Conservation (phyloP, 2,888 invertebrate genomes). For the Myopa tessellatipennis region DNA sequence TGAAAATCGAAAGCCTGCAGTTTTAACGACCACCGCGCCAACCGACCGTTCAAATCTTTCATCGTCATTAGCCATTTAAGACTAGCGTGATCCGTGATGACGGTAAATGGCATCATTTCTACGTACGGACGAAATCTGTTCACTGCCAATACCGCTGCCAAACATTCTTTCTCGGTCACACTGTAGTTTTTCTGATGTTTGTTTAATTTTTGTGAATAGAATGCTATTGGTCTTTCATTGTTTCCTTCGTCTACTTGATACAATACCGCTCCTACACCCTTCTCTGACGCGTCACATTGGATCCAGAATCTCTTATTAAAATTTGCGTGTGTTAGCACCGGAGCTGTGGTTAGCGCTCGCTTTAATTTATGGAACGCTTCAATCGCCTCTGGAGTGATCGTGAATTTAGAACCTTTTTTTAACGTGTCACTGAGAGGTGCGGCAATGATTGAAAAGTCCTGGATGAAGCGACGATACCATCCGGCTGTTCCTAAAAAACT, state of each 20-base stretch:
- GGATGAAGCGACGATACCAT: slow-evolving; percentile 3
- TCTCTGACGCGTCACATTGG: too few relatives aligned
- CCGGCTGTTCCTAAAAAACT: slow-evolving; percentile 9
- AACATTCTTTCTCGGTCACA: not conserved
- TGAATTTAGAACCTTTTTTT: too few relatives aligned
- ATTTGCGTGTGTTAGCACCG: too few relatives aligned
- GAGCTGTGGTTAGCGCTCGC: too few relatives aligned
- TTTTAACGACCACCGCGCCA: not conserved
- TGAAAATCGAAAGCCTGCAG: not conserved
- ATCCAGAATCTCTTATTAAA: too few relatives aligned
- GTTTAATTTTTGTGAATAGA: not conserved
- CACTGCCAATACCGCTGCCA: not conserved
- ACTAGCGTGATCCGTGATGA: too few relatives aligned
- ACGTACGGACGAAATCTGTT: too few relatives aligned
- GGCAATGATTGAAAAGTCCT: not conserved
- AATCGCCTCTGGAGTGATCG: too few relatives aligned
- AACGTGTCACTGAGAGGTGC: slow-evolving; percentile 7
- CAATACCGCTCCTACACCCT: too few relatives aligned
- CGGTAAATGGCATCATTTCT: not conserved
- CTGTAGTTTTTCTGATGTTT: not conserved
- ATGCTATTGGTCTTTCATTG: not conserved
- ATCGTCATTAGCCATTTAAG: not conserved
- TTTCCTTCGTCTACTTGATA: too few relatives aligned
- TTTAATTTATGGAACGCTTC: too few relatives aligned
- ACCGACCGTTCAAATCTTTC: not conserved